Conservation (phyloP, 1,140 invertebrate genomes). For the Limonius californicus region DNA sequence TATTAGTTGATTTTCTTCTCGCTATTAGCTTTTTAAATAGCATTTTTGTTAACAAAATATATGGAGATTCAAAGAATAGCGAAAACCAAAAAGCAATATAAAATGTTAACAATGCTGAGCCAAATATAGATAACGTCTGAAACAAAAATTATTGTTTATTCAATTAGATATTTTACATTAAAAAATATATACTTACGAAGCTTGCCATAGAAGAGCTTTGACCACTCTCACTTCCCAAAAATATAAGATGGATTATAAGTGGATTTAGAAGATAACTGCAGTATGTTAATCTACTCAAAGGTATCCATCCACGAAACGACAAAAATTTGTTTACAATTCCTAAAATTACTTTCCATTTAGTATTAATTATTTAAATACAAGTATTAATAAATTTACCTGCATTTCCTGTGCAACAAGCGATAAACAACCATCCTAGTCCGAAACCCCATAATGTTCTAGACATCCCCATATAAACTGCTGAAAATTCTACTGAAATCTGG, state of each 20-base stretch:
- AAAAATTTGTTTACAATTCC: constrained; percentile 47
- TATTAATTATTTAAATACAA: too few relatives aligned
- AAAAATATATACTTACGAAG: constrained; percentile 29
- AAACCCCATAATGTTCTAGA: constrained; percentile 51
- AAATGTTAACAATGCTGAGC: constrained; percentile 27
- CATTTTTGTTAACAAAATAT: constrained; percentile 33
- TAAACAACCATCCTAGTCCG: constrained; percentile 50
- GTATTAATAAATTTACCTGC: constrained; percentile 41
- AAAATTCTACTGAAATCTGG: constrained; percentile 42
- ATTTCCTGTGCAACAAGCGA: constrained; percentile 50
- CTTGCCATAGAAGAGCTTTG: constrained; percentile 26
- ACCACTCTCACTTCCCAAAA: constrained; percentile 24
- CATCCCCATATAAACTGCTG: constrained; percentile 47
- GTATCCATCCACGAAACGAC: constrained; percentile 48
- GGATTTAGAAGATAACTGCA: constrained; percentile 54
- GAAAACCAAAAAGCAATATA: constrained; percentile 28
- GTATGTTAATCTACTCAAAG: constrained; percentile 51
- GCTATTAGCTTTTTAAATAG: background rate
- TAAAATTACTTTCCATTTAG: constrained; percentile 17
- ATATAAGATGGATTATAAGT: constrained; percentile 35
- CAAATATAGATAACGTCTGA: constrained; percentile 28
- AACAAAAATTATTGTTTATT: constrained; percentile 21
- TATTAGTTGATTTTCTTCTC: too few relatives aligned
- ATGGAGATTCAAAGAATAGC: constrained; percentile 37
- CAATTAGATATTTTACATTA: background rate